Percentiles rank a stretch among this genome's conserved stretches.
These are phyloP conservation scores for Heteromurus nitidus DNA, from an alignment of 2,888 invertebrate genomes.

Conservation along the genomic window DNA sequence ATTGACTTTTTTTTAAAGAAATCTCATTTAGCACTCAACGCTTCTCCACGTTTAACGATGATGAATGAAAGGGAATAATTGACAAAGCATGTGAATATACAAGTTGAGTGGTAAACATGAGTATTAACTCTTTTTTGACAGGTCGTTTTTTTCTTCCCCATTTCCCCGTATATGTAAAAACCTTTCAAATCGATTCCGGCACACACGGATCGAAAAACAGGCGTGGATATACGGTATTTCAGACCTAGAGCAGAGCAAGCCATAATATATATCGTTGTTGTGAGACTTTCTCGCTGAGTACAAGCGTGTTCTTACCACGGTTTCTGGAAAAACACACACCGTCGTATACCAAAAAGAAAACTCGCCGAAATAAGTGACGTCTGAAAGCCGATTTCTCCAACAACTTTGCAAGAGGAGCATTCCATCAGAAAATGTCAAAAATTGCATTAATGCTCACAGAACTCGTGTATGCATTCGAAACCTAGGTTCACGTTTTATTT, in stretches of 20 bases:
- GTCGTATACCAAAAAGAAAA: too few relatives aligned
- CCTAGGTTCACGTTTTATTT: neutral
- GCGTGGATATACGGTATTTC: conserved; percentile 55
- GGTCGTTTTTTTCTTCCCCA: conserved; percentile 1
- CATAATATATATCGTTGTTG: conserved; percentile 14
- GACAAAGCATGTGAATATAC: too few relatives aligned
- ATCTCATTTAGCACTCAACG: too few relatives aligned
- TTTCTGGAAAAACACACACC: too few relatives aligned
- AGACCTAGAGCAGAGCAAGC: conserved; percentile 36
- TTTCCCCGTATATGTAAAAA: too few relatives aligned
- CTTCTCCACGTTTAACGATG: too few relatives aligned
- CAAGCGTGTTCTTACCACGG: too few relatives aligned
- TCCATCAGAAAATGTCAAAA: conserved; percentile 59
- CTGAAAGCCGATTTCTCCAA: too few relatives aligned
- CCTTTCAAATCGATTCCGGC: conserved; percentile 13
- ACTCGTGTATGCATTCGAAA: conserved; percentile 6
- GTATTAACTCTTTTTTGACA: conserved; percentile 20
- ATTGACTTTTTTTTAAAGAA: too few relatives aligned
- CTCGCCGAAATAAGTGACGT: too few relatives aligned
- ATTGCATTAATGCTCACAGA: conserved; percentile 50
- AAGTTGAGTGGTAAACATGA: neutral
- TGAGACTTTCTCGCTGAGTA: neutral
- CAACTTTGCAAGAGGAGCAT: too few relatives aligned
- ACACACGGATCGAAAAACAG: conserved; percentile 59
- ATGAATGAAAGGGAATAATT: too few relatives aligned